phyloP scores from a whole-genome alignment of 1,140 invertebrate genomes.

The Acromyrmex charruanus region DNA sequence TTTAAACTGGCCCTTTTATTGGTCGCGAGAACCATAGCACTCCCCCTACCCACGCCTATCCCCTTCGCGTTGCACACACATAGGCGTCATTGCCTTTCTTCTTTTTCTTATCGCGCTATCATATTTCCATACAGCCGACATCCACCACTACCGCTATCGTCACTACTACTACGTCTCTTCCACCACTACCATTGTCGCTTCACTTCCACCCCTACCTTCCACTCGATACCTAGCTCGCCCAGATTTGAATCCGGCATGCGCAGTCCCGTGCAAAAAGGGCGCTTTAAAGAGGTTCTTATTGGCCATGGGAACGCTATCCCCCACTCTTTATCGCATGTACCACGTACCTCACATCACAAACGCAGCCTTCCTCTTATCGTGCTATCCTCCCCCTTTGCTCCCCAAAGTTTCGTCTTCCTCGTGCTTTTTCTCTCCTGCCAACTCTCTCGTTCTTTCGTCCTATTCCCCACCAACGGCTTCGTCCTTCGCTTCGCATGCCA shows the following conservation, averaged over 20 bases:
- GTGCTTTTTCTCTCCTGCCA: constrained; percentile 62
- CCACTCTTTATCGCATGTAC: constrained; percentile 79
- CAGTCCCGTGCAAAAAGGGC: constrained; percentile 82
- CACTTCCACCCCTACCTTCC: constrained; percentile 53
- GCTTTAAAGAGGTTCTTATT: constrained; percentile 86
- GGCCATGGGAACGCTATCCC: constrained; percentile 82
- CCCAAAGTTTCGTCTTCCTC: constrained; percentile 54
- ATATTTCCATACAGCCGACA: constrained; percentile 83
- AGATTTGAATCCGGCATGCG: constrained; percentile 85
- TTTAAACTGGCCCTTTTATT: constrained; percentile 85
- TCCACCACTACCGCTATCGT: constrained; percentile 55
- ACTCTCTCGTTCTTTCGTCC: constrained; percentile 57
- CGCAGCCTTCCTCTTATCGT: constrained; percentile 81
- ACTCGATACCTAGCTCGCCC: constrained; percentile 75
- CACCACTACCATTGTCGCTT: constrained; percentile 49
- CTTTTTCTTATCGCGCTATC: constrained; percentile 84
- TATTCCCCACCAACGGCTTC: constrained; percentile 54
- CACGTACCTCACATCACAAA: constrained; percentile 80
- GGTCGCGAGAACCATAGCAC: constrained; percentile 77
- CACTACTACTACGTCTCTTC: constrained; percentile 28
- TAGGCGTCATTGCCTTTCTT: constrained; percentile 72
- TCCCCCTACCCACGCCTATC: constrained; percentile 70
- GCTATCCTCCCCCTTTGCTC: constrained; percentile 55
- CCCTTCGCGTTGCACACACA: constrained; percentile 65
- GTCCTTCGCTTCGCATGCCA: constrained; percentile 58